Conservation (phyloP, 2,113 vertebrate species). For the Thunnus maccoyii region DNA sequence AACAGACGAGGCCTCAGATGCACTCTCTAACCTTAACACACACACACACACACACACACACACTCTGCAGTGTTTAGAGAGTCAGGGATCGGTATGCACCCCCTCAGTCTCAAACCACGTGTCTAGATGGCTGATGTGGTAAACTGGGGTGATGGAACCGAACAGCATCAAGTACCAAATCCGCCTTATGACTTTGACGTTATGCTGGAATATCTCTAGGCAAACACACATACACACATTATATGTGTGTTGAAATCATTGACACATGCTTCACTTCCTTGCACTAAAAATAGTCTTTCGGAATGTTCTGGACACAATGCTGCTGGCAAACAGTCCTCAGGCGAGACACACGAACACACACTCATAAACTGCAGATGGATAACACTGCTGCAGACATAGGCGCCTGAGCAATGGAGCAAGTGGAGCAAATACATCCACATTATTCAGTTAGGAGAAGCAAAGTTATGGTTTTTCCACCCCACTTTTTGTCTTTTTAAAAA, state of each 20-base stretch:
- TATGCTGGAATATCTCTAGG: slow-evolving; percentile 2
- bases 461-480: too few species aligned
- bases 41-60: background rate
- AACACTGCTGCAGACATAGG: slow-evolving; percentile 1
- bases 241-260: slow-evolving; percentile 50
- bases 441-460: too few species aligned
- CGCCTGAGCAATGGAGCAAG: too few species aligned
- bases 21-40: slow-evolving; percentile 5
- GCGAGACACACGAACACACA: background rate
- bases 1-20: slow-evolving; percentile 1
- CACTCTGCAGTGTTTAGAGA: background rate
- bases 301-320: slow-evolving; percentile 61
- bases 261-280: slow-evolving; percentile 55
- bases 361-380: slow-evolving; percentile 39
- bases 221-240: background rate
- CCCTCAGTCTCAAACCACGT: slow-evolving; percentile 4
- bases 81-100: background rate
- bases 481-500: too few species aligned
- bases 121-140: background rate
- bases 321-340: background rate
- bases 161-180: slow-evolving; percentile 27
- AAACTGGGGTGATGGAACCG: background rate
- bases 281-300: slow-evolving; percentile 65
- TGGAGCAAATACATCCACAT: too few species aligned
- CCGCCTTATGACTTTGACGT: background rate